Conservation (phyloP, 2,113 vertebrate species). For the Motacilla tschutschensis region DNA sequence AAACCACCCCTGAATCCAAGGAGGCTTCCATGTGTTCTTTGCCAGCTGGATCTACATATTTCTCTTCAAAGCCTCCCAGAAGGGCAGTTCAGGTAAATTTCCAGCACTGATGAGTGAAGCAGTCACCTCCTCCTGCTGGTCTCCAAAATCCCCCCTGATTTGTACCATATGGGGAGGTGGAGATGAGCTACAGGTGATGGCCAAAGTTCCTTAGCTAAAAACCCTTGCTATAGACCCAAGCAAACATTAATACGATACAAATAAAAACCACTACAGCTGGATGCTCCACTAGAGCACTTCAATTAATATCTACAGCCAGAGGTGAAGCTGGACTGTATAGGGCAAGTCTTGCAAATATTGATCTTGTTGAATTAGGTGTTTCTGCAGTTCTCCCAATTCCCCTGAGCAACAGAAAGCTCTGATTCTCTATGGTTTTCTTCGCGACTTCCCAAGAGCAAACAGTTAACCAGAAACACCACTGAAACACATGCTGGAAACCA, state of each 20-base stretch:
- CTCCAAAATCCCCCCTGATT: not conserved
- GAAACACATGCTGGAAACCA: accelerated
- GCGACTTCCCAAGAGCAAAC: not conserved
- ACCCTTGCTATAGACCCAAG: not conserved
- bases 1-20: not conserved
- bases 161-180: not conserved
- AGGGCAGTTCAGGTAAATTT: not conserved
- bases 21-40: not conserved
- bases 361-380: not conserved
- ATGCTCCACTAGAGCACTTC: not conserved
- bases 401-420: not conserved
- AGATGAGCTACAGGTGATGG: not conserved
- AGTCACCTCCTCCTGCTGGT: not conserved
- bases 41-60: not conserved
- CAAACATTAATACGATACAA: not conserved
- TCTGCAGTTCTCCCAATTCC: not conserved
- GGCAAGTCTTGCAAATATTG: not conserved
- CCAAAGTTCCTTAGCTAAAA: not conserved
- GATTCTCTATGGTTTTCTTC: not conserved
- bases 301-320: not conserved
- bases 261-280: not conserved
- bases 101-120: not conserved
- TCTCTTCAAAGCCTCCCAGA: not conserved
- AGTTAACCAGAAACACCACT: not conserved
- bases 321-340: not conserved